These are phyloP conservation scores for Phocides pigmalion DNA, from an alignment of 1,140 invertebrate species.

Conservation along the genomic window DNA sequence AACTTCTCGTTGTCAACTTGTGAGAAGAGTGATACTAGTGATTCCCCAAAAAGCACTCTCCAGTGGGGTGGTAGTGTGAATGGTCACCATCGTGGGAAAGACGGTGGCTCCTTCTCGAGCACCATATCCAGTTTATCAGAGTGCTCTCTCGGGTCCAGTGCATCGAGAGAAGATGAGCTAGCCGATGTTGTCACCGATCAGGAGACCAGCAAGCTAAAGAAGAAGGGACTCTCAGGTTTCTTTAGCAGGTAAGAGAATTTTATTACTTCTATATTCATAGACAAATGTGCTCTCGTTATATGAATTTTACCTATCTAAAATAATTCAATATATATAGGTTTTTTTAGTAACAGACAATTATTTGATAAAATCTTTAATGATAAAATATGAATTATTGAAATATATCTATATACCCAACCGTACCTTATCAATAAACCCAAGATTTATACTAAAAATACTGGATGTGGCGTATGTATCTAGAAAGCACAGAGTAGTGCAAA, in stretches of 20 bases:
- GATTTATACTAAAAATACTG: no score
- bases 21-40: slow-evolving; percentile 81
- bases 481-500: no score
- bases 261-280: neutral
- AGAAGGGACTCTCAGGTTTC: slow-evolving; percentile 79
- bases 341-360: no score
- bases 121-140: slow-evolving; percentile 81
- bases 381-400: no score
- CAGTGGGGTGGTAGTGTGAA: slow-evolving; percentile 78
- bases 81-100: slow-evolving; percentile 78
- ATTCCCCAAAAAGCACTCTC: slow-evolving; percentile 78
- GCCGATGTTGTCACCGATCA: slow-evolving; percentile 50
- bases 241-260: slow-evolving; percentile 76
- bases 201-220: slow-evolving; percentile 73
- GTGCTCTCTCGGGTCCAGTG: slow-evolving; percentile 75
- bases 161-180: slow-evolving; percentile 69
- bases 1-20: slow-evolving; percentile 80
- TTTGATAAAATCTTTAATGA: no score
- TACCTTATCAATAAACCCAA: no score
- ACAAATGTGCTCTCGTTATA: neutral
- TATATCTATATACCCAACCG: no score
- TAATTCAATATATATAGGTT: no score
- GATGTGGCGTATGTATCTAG: no score
- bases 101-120: slow-evolving; percentile 81
- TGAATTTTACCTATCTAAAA: no score